Conservation (phyloP, 2,797 vertebrate species). For the Megalops cyprinoides region DNA sequence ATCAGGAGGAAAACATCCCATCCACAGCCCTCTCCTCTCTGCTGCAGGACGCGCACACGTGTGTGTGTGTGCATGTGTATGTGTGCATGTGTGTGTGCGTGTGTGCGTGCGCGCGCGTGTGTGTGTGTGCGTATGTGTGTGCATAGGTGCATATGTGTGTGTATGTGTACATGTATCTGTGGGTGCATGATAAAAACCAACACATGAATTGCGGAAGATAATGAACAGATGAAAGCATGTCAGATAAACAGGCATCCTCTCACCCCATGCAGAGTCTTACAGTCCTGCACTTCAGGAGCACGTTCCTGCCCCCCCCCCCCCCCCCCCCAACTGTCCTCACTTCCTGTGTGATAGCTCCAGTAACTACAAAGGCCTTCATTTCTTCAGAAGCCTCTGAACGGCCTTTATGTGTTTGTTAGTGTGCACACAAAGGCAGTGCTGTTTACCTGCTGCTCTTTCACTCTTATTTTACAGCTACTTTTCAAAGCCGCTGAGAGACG, state of each 20-base stretch:
- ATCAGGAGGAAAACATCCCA: background rate
- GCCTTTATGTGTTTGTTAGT: slow-evolving; percentile 22
- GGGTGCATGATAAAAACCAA: background rate
- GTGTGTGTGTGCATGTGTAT: background rate
- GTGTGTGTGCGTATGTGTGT: background rate
- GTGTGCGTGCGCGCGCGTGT: background rate
- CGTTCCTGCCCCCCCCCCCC: background rate
- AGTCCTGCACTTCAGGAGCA: slow-evolving; percentile 11
- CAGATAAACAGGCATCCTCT: background rate
- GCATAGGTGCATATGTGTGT: background rate
- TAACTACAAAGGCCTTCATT: slow-evolving; percentile 29
- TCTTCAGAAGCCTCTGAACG: slow-evolving; percentile 5
- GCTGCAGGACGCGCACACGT: background rate
- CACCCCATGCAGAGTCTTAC: background rate
- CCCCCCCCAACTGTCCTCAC: slow-evolving; percentile 11
- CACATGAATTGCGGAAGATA: slow-evolving; percentile 18
- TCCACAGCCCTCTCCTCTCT: background rate
- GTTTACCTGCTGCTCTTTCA: slow-evolving; percentile 15
- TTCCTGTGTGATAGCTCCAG: background rate
- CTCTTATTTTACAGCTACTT: slow-evolving; percentile 13
- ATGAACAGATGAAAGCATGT: slow-evolving; percentile 25
- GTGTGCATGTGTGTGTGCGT: background rate
- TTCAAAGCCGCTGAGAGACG: background rate
- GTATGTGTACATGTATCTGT: background rate
- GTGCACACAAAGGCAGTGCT: slow-evolving; percentile 8